A percentile compares a stretch with the other conserved stretches of the same genome.
Evolutionary conservation across 2,113 vertebrate species (phyloP).

Genomic region (Dryoscopus gambensis): DNA sequence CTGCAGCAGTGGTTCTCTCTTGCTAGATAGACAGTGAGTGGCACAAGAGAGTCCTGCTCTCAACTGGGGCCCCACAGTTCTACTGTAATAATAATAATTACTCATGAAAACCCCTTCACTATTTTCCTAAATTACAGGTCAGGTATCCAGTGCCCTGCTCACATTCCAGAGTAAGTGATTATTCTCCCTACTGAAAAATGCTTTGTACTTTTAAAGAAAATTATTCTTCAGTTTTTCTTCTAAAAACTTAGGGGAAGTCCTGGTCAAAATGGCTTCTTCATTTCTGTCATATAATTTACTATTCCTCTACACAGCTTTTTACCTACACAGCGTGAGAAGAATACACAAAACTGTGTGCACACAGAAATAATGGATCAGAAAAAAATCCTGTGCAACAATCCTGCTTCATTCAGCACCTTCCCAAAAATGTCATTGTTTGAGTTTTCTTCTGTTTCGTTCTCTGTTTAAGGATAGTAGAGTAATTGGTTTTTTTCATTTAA

Average conservation of each 20-base stretch:
- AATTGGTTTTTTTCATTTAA: background rate
- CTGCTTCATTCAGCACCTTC: background rate
- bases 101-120: constrained; percentile 21
- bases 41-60: background rate
- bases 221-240: background rate
- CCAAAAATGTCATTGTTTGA: background rate
- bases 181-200: constrained; percentile 20
- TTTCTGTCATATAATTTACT: background rate
- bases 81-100: constrained; percentile 39
- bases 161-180: constrained; percentile 41
- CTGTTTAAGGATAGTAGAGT: background rate
- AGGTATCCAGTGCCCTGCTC: constrained; percentile 5
- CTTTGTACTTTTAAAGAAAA: constrained; percentile 44
- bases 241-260: background rate
- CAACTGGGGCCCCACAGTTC: background rate
- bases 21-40: background rate
- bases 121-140: constrained; percentile 48
- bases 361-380: background rate
- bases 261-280: background rate
- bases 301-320: background rate
- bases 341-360: background rate
- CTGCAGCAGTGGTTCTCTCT: background rate
- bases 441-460: background rate
- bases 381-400: background rate
- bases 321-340: background rate